A percentile compares a stretch with the other conserved stretches of the same genome.
Conservation (phyloP, 2,888 invertebrate genomes). For the Lithodes maja region DNA sequence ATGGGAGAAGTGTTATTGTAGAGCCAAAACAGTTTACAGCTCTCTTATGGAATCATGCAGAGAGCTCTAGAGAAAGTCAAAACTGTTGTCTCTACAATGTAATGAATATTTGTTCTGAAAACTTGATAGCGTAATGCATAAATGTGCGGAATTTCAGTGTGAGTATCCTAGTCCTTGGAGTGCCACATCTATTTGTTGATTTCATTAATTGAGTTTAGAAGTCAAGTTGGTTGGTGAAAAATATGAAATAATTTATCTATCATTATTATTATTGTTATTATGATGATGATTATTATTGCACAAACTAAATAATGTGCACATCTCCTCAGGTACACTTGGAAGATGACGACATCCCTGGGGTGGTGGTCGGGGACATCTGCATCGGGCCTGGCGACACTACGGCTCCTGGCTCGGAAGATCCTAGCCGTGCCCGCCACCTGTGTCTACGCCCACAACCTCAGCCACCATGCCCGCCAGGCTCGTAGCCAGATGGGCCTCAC, state of each 20-base stretch:
- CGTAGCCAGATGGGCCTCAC: constrained; percentile 54
- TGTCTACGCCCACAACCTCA: constrained; percentile 66
- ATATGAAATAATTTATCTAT: too few relatives aligned
- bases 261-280: too few relatives aligned
- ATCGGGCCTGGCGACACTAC: constrained; percentile 66
- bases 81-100: not conserved
- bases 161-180: too few relatives aligned
- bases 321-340: constrained; percentile 67
- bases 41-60: too few relatives aligned
- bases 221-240: too few relatives aligned
- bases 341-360: constrained; percentile 67
- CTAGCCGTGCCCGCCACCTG: constrained; percentile 70
- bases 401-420: constrained; percentile 66
- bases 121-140: not conserved
- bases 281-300: not conserved
- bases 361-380: constrained; percentile 70
- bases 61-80: not conserved
- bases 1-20: too few relatives aligned
- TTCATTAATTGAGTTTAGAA: too few relatives aligned
- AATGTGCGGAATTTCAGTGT: not conserved
- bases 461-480: constrained; percentile 62
- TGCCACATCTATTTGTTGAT: too few relatives aligned
- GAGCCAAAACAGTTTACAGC: too few relatives aligned
- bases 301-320: not conserved
- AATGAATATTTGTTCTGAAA: not conserved